These are phyloP conservation scores for rat (Rattus norvegicus) DNA, from an alignment of 2,113 vertebrate genomes.

Conservation along the genomic window GRCr8 NC_086035.1:4216501-4217000, in stretches of 20 bases:
- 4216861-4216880: neutral
- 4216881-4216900: neutral
- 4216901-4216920: accelerated
- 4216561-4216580: neutral
- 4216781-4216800: neutral
- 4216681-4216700: neutral
- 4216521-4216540: neutral
- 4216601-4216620: neutral
- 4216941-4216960: neutral
- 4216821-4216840: no score
- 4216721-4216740: neutral
- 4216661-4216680: neutral
- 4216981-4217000: neutral
- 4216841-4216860: neutral
- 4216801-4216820: neutral
- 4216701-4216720: neutral
- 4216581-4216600: neutral
- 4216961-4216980: neutral
- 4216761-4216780: neutral
- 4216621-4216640: neutral
- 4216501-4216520: neutral
- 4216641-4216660: neutral
- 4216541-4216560: neutral
- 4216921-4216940: neutral
- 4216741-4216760: neutral